Percentiles rank a stretch among this genome's conserved stretches.
Conservation (phyloP, 2,113 vertebrate genomes). For the Ornithorhynchus anatinus region DNA sequence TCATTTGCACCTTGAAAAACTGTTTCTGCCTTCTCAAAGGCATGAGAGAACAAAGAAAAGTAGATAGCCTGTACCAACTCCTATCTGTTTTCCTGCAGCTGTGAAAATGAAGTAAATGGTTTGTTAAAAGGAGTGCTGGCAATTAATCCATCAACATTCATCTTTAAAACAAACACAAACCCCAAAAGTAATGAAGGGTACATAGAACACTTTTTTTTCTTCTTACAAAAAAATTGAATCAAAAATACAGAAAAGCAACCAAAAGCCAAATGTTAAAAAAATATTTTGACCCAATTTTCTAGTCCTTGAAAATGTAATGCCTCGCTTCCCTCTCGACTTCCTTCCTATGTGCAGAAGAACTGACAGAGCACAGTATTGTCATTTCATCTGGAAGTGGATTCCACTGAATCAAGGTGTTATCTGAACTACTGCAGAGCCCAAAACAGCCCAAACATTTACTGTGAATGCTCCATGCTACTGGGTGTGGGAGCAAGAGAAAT, state of each 20-base stretch:
- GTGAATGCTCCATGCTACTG: slow-evolving; percentile 35
- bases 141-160: slow-evolving; percentile 19
- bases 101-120: slow-evolving; percentile 26
- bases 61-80: slow-evolving; percentile 35
- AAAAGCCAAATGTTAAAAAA: background rate
- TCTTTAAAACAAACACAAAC: background rate
- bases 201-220: background rate
- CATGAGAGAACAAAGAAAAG: background rate
- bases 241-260: background rate
- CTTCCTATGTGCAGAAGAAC: too few species aligned
- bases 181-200: background rate
- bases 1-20: background rate
- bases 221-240: background rate
- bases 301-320: background rate
- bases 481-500: slow-evolving; percentile 54
- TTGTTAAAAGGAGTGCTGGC: background rate
- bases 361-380: too few species aligned
- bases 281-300: background rate
- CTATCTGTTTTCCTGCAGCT: background rate
- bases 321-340: background rate
- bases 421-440: slow-evolving; percentile 38
- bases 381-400: slow-evolving; percentile 13
- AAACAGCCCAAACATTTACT: slow-evolving; percentile 47
- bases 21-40: slow-evolving; percentile 34
- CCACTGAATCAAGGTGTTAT: slow-evolving; percentile 32